Evolutionary conservation across 2,888 invertebrate genomes (phyloP).

Genomic region (Melieria crassipennis): DNA sequence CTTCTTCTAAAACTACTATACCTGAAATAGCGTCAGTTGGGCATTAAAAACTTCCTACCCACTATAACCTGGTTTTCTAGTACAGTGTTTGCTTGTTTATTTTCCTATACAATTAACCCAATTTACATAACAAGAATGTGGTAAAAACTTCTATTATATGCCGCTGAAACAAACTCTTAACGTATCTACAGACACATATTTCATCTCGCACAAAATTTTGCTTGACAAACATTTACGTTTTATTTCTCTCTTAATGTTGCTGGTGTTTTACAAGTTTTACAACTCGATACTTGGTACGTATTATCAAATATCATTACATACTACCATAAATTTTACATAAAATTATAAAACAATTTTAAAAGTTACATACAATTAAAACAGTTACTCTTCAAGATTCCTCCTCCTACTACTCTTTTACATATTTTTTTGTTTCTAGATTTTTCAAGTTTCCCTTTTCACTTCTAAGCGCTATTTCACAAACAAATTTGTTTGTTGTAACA

Average conservation of each 20-base stretch:
- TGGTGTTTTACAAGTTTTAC: conserved; percentile 24
- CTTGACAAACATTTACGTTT: conserved; percentile 14
- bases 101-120: too few relatives aligned
- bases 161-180: too few relatives aligned
- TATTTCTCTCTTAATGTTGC: conserved; percentile 14
- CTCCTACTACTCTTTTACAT: neutral
- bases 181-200: neutral
- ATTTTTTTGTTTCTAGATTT: conserved; percentile 1
- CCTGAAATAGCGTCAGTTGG: too few relatives aligned
- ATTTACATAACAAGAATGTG: too few relatives aligned
- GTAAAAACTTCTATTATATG: too few relatives aligned
- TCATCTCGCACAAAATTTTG: neutral
- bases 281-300: conserved; percentile 10
- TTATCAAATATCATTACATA: conserved; percentile 14
- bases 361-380: conserved; percentile 16
- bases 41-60: too few relatives aligned
- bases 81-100: too few relatives aligned
- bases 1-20: too few relatives aligned
- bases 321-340: conserved; percentile 24
- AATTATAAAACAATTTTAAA: conserved; percentile 28
- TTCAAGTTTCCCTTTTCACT: conserved; percentile 14
- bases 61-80: too few relatives aligned
- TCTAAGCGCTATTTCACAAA: conserved; percentile 24
- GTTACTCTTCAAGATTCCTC: neutral
- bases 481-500: conserved; percentile 8